Conservation (phyloP, 2,797 vertebrate genomes). For the Sebastes minor region DNA sequence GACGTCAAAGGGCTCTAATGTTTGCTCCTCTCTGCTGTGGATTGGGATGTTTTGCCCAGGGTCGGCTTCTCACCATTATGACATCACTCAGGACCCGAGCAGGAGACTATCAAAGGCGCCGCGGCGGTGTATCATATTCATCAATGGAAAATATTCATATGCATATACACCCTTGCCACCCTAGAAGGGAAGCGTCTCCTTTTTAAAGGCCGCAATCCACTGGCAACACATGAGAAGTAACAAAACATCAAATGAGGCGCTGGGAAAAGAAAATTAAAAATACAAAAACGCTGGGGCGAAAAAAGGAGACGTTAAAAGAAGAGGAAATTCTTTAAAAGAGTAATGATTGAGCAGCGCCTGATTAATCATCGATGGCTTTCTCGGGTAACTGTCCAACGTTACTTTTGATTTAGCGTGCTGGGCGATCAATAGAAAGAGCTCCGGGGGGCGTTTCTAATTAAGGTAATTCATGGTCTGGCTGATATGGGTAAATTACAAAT, state of each 20-base stretch:
- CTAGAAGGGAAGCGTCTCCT: constrained; percentile 67
- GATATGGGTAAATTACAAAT: constrained; percentile 72
- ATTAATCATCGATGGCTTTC: constrained; percentile 70
- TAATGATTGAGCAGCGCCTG: constrained; percentile 66
- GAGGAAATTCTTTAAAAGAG: constrained; percentile 62
- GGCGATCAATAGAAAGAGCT: constrained; percentile 80
- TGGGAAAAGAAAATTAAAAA: constrained; percentile 81
- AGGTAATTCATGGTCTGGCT: constrained; percentile 81
- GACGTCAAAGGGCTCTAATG: constrained; percentile 73
- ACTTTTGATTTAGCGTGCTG: constrained; percentile 73
- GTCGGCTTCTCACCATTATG: constrained; percentile 79
- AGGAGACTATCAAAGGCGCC: constrained; percentile 79
- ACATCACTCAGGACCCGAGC: constrained; percentile 78
- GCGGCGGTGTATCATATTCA: constrained; percentile 77
- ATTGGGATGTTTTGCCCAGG: constrained; percentile 74
- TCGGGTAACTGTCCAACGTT: constrained; percentile 72
- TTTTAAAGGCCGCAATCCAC: constrained; percentile 67
- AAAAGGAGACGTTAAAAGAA: constrained; percentile 63
- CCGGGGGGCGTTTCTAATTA: constrained; percentile 83
- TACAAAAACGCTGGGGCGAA: constrained; percentile 72
- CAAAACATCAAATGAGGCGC: constrained; percentile 79
- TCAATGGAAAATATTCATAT: constrained; percentile 87
- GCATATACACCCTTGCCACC: constrained; percentile 68
- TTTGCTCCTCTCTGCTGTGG: constrained; percentile 69
- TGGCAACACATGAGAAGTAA: constrained; percentile 86